These are phyloP conservation scores for Diadophis punctatus DNA, from an alignment of 2,113 vertebrate genomes.

Conservation along the genomic window DNA sequence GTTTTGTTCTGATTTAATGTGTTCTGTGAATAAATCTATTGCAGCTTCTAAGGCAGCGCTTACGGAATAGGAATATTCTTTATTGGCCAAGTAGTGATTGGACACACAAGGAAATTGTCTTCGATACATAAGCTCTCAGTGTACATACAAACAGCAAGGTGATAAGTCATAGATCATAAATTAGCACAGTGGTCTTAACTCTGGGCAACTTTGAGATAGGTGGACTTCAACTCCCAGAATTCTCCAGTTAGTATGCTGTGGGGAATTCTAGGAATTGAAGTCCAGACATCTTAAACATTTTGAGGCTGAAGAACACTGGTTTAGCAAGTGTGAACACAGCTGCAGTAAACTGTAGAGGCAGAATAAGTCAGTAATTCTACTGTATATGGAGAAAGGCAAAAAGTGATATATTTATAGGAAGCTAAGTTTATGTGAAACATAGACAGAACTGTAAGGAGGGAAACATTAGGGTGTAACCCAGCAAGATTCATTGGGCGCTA, in stretches of 20 bases:
- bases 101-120: not conserved
- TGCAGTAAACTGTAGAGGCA: not conserved
- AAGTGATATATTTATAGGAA: not conserved
- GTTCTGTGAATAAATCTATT: not conserved
- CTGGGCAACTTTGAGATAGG: not conserved
- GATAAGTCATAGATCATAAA: not conserved
- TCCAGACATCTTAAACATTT: not conserved
- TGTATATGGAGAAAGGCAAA: not conserved
- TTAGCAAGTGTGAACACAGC: not conserved
- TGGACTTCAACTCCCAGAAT: not conserved
- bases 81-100: not conserved
- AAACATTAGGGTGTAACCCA: not conserved
- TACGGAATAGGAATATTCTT: not conserved
- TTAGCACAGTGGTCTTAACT: not conserved
- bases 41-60: not conserved
- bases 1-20: not conserved
- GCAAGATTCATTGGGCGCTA: not conserved
- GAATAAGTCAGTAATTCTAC: not conserved
- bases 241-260: not conserved
- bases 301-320: not conserved
- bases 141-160: not conserved
- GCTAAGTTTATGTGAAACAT: not conserved
- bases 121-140: not conserved
- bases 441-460: not conserved
- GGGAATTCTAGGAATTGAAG: not conserved